phyloP scores from a whole-genome alignment of 2,888 invertebrate genomes.

The Metallyticus violacea region DNA sequence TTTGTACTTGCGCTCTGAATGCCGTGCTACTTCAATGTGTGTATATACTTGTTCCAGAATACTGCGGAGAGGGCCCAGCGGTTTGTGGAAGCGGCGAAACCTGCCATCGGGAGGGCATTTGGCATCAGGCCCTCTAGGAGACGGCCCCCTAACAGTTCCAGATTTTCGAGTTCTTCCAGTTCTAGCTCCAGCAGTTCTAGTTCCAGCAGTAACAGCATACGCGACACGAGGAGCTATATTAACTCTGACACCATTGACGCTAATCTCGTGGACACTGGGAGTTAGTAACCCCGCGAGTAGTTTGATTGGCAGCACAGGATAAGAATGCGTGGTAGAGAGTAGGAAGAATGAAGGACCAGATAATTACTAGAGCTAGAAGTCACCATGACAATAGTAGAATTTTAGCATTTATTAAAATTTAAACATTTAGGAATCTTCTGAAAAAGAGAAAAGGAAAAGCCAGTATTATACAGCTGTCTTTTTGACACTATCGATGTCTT shows the following conservation, averaged over 20 bases:
- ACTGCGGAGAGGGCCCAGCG: slow-evolving; percentile 72
- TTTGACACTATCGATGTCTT: too few species aligned
- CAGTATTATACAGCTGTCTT: too few species aligned
- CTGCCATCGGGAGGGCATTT: slow-evolving; percentile 68
- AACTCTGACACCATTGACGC: background rate
- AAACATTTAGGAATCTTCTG: too few species aligned
- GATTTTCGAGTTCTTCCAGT: background rate
- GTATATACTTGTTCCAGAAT: slow-evolving; percentile 62
- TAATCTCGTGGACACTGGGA: background rate
- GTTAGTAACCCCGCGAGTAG: background rate
- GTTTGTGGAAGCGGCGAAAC: slow-evolving; percentile 70
- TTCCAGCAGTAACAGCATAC: background rate
- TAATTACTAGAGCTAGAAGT: too few species aligned
- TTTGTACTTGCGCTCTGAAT: too few species aligned
- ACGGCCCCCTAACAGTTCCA: background rate
- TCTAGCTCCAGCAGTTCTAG: background rate
- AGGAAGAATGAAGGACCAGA: too few species aligned
- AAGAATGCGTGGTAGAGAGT: too few species aligned
- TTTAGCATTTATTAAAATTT: too few species aligned
- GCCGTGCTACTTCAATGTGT: too few species aligned
- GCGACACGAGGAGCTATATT: background rate
- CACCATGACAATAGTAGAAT: too few species aligned
- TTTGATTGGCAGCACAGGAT: background rate
- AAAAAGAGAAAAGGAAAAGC: too few species aligned
- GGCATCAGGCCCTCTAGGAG: slow-evolving; percentile 49